phyloP scores from a whole-genome alignment of 2,797 vertebrate species.

The Geotrypetes seraphini region DNA sequence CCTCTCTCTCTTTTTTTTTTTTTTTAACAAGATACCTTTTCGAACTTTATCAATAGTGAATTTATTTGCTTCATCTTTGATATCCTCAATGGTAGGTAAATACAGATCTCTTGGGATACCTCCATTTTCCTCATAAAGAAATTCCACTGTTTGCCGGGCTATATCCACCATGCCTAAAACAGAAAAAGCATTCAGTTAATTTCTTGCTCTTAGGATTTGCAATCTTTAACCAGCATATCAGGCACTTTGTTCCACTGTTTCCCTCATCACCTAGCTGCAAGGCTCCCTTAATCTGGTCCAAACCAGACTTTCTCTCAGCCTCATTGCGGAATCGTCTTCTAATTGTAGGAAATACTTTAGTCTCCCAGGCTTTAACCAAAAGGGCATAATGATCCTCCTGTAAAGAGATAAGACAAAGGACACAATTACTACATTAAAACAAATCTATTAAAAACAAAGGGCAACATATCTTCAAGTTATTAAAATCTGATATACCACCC shows the following conservation, averaged over 20 bases:
- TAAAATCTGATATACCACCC: too few species aligned
- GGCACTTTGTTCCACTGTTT: not conserved
- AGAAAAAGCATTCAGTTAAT: not conserved
- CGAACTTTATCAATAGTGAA: slow-evolving; percentile 98
- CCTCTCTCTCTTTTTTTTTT: too few species aligned
- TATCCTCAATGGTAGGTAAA: slow-evolving; percentile 95
- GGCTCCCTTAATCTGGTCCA: slow-evolving; percentile 97
- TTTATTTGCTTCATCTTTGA: slow-evolving; percentile 97
- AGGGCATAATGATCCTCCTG: slow-evolving; percentile 96
- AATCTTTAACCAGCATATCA: not conserved
- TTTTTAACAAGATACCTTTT: too few species aligned
- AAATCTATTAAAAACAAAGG: too few species aligned
- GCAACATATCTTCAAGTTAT: too few species aligned
- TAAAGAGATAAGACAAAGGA: not conserved
- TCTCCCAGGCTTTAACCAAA: slow-evolving; percentile 97
- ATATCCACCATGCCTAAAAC: slow-evolving; percentile 93
- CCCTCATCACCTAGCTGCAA: slow-evolving; percentile 74
- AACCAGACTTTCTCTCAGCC: slow-evolving; percentile 90
- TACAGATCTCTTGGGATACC: slow-evolving; percentile 95
- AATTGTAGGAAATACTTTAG: slow-evolving; percentile 95
- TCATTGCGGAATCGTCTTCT: slow-evolving; percentile 95
- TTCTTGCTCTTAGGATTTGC: not conserved
- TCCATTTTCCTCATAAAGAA: slow-evolving; percentile 95
- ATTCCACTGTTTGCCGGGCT: slow-evolving; percentile 92
- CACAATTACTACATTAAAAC: too few species aligned